Percentiles rank a stretch among this genome's conserved stretches.
Evolutionary conservation across 1,140 invertebrate species (phyloP).

Genomic region (Grapholita molesta): DNA sequence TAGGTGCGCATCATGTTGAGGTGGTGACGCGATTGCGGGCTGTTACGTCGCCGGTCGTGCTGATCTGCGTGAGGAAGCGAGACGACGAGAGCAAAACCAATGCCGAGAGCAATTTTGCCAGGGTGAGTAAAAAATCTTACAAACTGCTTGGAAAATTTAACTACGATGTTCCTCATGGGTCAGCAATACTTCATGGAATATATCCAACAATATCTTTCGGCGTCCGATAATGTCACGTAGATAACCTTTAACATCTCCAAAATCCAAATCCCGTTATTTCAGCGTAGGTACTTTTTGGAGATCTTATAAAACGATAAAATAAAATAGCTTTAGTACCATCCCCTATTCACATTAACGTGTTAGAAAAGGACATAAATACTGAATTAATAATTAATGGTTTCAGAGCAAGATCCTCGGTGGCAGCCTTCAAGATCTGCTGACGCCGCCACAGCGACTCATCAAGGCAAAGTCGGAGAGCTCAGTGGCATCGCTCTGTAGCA

Average conservation of each 20-base stretch:
- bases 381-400: not conserved
- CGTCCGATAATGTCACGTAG: too few species aligned
- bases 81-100: slow-evolving; percentile 37
- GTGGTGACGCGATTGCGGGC: slow-evolving; percentile 94
- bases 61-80: slow-evolving; percentile 87
- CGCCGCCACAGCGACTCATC: slow-evolving; percentile 91
- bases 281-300: too few species aligned
- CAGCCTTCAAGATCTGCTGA: slow-evolving; percentile 86
- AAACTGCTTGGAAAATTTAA: too few species aligned
- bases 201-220: too few species aligned
- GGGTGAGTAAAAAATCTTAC: slow-evolving; percentile 83
- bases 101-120: slow-evolving; percentile 79
- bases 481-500: slow-evolving; percentile 80
- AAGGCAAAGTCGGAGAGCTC: slow-evolving; percentile 94
- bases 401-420: slow-evolving; percentile 86
- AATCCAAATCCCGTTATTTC: too few species aligned
- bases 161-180: too few species aligned
- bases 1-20: slow-evolving; percentile 94
- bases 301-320: too few species aligned
- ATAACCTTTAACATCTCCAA: too few species aligned
- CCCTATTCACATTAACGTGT: too few species aligned
- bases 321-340: too few species aligned
- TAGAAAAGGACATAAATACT: not conserved
- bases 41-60: slow-evolving; percentile 89
- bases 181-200: too few species aligned